Percentiles rank a stretch among this genome's conserved stretches.
phyloP scores from a whole-genome alignment of 2,113 vertebrate species.

The Connochaetes taurinus region DNA sequence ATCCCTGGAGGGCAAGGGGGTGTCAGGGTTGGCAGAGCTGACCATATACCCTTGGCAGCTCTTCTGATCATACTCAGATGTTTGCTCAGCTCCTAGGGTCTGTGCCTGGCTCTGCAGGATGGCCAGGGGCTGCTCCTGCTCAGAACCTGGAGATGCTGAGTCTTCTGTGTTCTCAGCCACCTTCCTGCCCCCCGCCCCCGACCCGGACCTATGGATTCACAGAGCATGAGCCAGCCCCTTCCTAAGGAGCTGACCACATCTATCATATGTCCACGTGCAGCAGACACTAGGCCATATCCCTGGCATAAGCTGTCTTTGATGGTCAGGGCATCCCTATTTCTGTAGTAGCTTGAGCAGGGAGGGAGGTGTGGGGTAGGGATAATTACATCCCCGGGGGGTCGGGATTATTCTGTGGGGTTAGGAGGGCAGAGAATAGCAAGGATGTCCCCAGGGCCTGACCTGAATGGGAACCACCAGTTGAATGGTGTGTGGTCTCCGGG shows the following conservation, averaged over 20 bases:
- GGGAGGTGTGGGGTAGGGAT: neutral
- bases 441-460: neutral
- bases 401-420: neutral
- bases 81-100: neutral
- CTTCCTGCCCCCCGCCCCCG: fast-evolving
- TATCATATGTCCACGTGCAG: neutral
- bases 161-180: neutral
- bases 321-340: neutral
- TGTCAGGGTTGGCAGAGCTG: neutral
- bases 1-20: neutral
- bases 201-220: neutral
- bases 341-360: neutral
- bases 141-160: neutral
- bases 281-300: neutral
- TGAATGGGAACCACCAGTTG: neutral
- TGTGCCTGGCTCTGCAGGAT: no score
- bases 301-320: neutral
- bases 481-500: neutral
- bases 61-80: neutral
- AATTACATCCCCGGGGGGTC: neutral
- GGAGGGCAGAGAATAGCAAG: neutral
- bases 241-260: neutral
- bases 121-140: neutral
- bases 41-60: neutral
- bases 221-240: neutral